These are phyloP conservation scores for Danio choprae DNA, from an alignment of 2,797 vertebrate species.

Conservation along the genomic window DNA sequence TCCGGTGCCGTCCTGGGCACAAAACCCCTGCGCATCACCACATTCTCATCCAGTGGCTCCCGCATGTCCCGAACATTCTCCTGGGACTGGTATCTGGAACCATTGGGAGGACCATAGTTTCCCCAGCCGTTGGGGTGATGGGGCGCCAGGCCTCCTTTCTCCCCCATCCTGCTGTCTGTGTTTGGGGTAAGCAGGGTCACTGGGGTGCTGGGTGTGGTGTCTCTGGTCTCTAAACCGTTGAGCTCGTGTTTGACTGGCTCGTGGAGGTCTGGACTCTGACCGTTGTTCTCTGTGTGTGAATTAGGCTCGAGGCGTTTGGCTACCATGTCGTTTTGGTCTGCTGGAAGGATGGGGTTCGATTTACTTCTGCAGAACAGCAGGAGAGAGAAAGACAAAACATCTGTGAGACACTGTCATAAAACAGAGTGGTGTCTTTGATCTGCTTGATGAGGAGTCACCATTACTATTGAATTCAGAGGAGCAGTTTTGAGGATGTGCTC, in stretches of 20 bases:
- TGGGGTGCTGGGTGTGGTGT: constrained; percentile 44
- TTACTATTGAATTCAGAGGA: background rate
- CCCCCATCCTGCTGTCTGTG: constrained; percentile 60
- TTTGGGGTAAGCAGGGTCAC: constrained; percentile 52
- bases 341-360: constrained; percentile 76
- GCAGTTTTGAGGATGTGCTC: background rate
- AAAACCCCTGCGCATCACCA: constrained; percentile 78
- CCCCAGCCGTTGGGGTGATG: constrained; percentile 84
- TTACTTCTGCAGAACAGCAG: constrained; percentile 72
- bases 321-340: constrained; percentile 71
- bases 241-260: constrained; percentile 66
- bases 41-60: constrained; percentile 71
- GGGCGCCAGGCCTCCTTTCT: constrained; percentile 47
- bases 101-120: constrained; percentile 68
- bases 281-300: constrained; percentile 76
- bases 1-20: constrained; percentile 84
- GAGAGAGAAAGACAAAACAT: background rate
- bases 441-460: background rate
- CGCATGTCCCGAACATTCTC: constrained; percentile 65
- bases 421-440: background rate
- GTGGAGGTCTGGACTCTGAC: constrained; percentile 75
- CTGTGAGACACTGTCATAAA: background rate
- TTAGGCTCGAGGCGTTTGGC: constrained; percentile 73
- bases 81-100: constrained; percentile 70
- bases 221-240: constrained; percentile 75